Evolutionary conservation across 2,797 vertebrate species (phyloP).

Genomic region (Melanotaenia maccullochi): DNA sequence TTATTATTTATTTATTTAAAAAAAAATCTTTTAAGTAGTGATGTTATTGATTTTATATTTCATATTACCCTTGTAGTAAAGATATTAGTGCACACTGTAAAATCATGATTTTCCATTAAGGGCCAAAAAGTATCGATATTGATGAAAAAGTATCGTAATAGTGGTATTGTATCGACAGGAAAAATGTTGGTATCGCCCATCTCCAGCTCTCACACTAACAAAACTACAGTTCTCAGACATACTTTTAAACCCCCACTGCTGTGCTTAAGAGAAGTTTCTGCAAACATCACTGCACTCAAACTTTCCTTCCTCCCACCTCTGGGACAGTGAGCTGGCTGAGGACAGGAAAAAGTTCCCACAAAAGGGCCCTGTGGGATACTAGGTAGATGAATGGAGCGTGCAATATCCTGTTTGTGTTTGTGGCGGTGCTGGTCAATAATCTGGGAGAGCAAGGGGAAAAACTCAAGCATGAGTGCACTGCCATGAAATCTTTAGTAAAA

Average conservation of each 20-base stretch:
- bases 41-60: too few species aligned
- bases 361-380: slow-evolving; percentile 42
- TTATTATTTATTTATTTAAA: too few species aligned
- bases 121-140: too few species aligned
- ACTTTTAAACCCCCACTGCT: slow-evolving; percentile 31
- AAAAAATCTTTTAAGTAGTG: too few species aligned
- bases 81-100: too few species aligned
- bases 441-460: slow-evolving; percentile 34
- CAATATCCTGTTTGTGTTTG: slow-evolving; percentile 45
- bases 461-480: slow-evolving; percentile 74
- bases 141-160: too few species aligned
- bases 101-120: too few species aligned
- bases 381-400: slow-evolving; percentile 24
- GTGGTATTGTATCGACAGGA: too few species aligned
- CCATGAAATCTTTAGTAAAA: slow-evolving; percentile 97
- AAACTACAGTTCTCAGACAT: slow-evolving; percentile 25
- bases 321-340: slow-evolving; percentile 38
- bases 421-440: slow-evolving; percentile 11
- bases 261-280: slow-evolving; percentile 28
- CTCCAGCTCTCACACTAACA: not conserved
- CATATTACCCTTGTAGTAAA: too few species aligned
- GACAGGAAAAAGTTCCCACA: slow-evolving; percentile 33
- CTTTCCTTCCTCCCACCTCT: not conserved
- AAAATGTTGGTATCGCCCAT: too few species aligned
- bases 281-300: slow-evolving; percentile 13